Evolutionary conservation across 2,888 invertebrate genomes (phyloP).

Genomic region (Colostygia pectinataria): DNA sequence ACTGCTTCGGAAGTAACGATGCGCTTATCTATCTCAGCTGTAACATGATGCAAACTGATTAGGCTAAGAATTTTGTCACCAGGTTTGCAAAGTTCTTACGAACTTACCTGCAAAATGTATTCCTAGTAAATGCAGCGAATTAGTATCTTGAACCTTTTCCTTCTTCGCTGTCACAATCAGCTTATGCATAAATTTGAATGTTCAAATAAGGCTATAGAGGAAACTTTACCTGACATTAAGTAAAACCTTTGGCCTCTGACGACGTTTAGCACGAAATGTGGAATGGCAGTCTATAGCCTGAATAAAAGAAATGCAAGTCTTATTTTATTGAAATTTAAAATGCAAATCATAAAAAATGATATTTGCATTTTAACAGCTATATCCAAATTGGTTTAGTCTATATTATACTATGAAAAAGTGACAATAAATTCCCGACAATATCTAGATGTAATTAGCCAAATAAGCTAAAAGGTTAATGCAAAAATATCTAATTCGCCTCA

Average conservation of each 20-base stretch:
- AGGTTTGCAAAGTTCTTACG: neutral
- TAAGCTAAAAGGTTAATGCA: too few relatives aligned
- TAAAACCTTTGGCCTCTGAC: conserved; percentile 80
- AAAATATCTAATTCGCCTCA: conserved; percentile 28
- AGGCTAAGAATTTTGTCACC: too few relatives aligned
- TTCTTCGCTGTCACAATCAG: conserved; percentile 67
- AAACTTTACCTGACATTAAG: conserved; percentile 82
- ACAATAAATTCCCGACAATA: too few relatives aligned
- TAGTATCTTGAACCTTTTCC: conserved; percentile 31
- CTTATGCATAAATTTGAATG: conserved; percentile 84
- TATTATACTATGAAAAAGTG: too few relatives aligned
- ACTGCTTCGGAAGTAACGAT: too few relatives aligned
- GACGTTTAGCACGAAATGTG: conserved; percentile 56
- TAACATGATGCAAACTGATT: too few relatives aligned
- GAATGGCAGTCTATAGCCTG: conserved; percentile 28
- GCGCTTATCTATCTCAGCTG: too few relatives aligned
- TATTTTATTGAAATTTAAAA: neutral
- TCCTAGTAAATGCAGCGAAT: conserved; percentile 39
- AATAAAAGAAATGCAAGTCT: neutral
- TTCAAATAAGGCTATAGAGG: conserved; percentile 82
- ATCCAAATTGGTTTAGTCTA: too few relatives aligned
- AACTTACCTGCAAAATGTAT: neutral
- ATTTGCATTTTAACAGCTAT: too few relatives aligned
- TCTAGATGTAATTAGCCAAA: neutral
- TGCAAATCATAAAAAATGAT: neutral